Base-by-base conservation (phyloP, 2,888 invertebrate genomes). In the Pemphredon lugubris region DNA sequence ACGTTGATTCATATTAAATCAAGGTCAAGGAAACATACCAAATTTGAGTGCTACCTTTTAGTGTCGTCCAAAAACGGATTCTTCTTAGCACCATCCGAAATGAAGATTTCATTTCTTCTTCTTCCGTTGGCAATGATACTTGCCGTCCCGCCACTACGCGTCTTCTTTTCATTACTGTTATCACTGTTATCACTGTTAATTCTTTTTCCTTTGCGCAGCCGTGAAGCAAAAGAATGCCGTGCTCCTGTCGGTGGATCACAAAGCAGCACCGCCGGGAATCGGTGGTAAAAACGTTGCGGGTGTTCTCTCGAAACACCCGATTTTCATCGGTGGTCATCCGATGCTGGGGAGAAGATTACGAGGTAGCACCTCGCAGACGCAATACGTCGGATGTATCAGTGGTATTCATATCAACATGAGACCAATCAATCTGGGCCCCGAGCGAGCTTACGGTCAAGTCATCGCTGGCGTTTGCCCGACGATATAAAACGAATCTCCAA, bases 251-350 rank as follows among this genome's bases (percentile, higher is more conserved):
- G 96, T 99, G 1, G 97, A 98, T 90, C 95, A 94, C 6, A 92
- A 93, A 61, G 93, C 94, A 85, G 93, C 94, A 0, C 92, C 93
- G 73, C 94, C 96, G 0, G 75, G 72, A 37, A 68, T 77, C 30
- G 95, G 95, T 3, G 77, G 71, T 2, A 92, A 92, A 18, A 92
- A 92, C 14, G 91, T 93, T 18, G 91, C 93, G 0, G 93, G 94
- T 0, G 96, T 97, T 0, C 94, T 95, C 83, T 97, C 97, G 0
- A 94, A 93, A 23, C 94, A 96, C 70, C 96, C 97, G 0, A 91
- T 99, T 30, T 98, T 95, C 90, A 92, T 99, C 83, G 99, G 99
- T 16, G 98, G 98, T 0, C 95, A 97, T 90, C 94, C 94, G 1
- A 91, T 92, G 59, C 87, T 91, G 63, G 79, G 86, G 54, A 90